A percentile compares a stretch with the other conserved stretches of the same genome.
Evolutionary conservation across 2,113 vertebrate species (phyloP).

Genomic region (Hippolais icterina): DNA sequence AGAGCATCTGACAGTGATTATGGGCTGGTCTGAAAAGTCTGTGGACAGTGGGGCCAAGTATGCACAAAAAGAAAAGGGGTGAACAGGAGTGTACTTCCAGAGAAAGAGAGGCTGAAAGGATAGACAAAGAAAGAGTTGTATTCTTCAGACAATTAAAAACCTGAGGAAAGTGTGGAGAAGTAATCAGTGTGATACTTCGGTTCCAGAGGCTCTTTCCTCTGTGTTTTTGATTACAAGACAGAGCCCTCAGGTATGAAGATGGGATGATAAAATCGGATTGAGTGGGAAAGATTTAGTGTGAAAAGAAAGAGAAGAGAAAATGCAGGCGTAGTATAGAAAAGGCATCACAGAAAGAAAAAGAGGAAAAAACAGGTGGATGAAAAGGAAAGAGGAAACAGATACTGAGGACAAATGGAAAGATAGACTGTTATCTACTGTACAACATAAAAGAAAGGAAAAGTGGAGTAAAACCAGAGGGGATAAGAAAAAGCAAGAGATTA

Average conservation of each 20-base stretch:
- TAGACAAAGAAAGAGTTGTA: neutral
- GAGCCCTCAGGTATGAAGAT: neutral
- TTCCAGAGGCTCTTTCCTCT: neutral
- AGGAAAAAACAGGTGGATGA: neutral
- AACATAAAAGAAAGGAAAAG: neutral
- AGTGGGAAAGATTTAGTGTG: neutral
- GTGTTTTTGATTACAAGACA: neutral
- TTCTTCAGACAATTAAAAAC: neutral
- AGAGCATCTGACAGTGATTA: neutral
- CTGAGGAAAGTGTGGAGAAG: neutral
- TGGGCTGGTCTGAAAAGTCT: neutral
- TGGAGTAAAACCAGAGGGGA: neutral
- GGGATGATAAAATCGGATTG: neutral
- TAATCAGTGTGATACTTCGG: neutral
- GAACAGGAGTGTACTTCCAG: neutral
- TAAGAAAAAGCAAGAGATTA: constrained; percentile 3
- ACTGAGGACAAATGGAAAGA: neutral
- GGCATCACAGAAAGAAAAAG: neutral
- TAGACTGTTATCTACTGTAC: neutral
- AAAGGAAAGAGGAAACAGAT: constrained; percentile 11
- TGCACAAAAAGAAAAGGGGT: neutral
- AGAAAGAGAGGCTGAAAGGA: neutral
- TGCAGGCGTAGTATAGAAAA: neutral
- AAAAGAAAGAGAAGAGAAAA: neutral
- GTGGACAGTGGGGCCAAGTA: neutral